phyloP scores from a whole-genome alignment of 2,113 vertebrate species.

The Gasterosteus aculeatus region DNA sequence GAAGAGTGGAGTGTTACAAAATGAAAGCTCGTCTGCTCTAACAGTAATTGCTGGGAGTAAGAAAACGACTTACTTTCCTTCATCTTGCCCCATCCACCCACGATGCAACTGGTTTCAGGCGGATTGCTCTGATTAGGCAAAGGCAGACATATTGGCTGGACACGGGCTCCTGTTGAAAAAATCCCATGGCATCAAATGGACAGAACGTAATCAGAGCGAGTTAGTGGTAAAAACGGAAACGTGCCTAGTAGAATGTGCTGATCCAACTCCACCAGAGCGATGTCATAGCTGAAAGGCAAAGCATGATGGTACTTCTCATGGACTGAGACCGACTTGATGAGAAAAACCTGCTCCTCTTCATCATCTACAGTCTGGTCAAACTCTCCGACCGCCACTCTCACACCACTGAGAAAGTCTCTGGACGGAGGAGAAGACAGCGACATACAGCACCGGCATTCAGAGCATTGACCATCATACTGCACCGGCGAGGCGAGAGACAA shows the following conservation, averaged over 20 bases:
- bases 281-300: constrained; percentile 86
- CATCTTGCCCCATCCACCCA: constrained; percentile 86
- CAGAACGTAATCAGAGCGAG: neutral
- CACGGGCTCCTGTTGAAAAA: constrained; percentile 72
- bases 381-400: constrained; percentile 84
- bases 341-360: constrained; percentile 80
- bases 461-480: neutral
- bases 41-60: neutral
- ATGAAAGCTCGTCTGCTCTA: neutral
- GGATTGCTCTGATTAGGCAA: constrained; percentile 79
- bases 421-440: neutral
- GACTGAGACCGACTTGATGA: constrained; percentile 74
- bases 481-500: neutral
- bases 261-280: constrained; percentile 85
- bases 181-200: neutral
- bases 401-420: constrained; percentile 65
- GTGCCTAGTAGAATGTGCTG: constrained; percentile 84
- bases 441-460: neutral
- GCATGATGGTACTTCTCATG: constrained; percentile 85
- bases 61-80: constrained; percentile 80
- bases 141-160: constrained; percentile 87
- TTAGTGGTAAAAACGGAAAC: neutral
- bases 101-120: constrained; percentile 81
- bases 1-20: neutral
- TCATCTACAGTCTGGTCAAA: constrained; percentile 79